Evolutionary conservation across 2,113 vertebrate species (phyloP).

Genomic region (Micromys minutus): DNA sequence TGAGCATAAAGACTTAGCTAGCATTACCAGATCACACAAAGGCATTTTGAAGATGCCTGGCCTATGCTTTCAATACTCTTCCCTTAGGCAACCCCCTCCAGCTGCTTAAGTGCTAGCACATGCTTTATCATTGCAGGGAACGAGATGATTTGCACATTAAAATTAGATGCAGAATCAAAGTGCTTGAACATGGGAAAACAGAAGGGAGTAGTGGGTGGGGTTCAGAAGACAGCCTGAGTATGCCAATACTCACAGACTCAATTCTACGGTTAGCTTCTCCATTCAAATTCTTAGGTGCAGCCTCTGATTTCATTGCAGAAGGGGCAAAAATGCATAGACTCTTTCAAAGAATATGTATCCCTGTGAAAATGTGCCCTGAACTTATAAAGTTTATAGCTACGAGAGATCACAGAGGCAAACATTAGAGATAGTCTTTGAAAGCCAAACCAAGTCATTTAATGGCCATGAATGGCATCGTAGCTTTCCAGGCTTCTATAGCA

Average conservation of each 20-base stretch:
- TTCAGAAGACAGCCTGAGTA: not conserved
- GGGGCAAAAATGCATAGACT: not conserved
- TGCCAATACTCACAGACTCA: not conserved
- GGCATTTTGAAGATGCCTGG: conserved; percentile 61
- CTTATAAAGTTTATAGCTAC: not conserved
- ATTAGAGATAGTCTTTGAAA: conserved; percentile 49
- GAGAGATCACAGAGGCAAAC: conserved; percentile 8
- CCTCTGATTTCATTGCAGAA: not conserved
- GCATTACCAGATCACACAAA: conserved; percentile 58
- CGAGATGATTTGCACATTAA: conserved; percentile 68
- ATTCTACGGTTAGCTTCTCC: conserved; percentile 14
- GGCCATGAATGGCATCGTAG: conserved; percentile 59
- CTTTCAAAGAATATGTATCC: not conserved
- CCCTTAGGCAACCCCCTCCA: conserved; percentile 67
- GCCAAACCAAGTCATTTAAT: conserved; percentile 56
- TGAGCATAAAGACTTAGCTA: not conserved
- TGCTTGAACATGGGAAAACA: conserved; percentile 62
- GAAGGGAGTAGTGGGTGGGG: not conserved
- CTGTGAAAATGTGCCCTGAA: conserved; percentile 33
- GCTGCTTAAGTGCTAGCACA: conserved; percentile 72
- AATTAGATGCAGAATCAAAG: conserved; percentile 74
- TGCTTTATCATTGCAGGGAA: conserved; percentile 51
- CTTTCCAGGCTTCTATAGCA: conserved; percentile 53
- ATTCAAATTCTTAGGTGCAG: not conserved
- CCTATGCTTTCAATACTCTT: conserved; percentile 36